Evolutionary conservation across 2,888 invertebrate genomes (phyloP).

Genomic region (Tinea semifulvella): DNA sequence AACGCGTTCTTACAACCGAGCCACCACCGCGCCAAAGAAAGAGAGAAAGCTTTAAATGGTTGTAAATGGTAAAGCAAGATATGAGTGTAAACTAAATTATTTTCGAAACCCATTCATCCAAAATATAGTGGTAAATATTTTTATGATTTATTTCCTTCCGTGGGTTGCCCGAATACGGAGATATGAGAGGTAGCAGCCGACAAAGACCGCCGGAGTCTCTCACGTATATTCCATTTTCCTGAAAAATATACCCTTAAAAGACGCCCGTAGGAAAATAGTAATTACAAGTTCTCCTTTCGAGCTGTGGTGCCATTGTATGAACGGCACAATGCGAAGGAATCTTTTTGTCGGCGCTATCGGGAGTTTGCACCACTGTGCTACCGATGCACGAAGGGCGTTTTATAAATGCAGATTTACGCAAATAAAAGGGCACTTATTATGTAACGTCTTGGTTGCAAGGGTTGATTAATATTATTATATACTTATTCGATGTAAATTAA

Average conservation of each 20-base stretch:
- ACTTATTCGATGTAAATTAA: too few relatives aligned
- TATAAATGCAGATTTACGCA: background rate
- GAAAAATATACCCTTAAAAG: slow-evolving; percentile 18
- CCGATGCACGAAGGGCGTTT: slow-evolving; percentile 4
- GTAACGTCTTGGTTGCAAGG: too few relatives aligned
- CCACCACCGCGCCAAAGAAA: too few relatives aligned
- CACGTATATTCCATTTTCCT: slow-evolving; percentile 46
- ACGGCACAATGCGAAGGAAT: slow-evolving; percentile 56
- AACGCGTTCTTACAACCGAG: too few relatives aligned
- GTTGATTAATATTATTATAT: too few relatives aligned
- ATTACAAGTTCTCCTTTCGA: slow-evolving; percentile 58
- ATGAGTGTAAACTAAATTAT: too few relatives aligned
- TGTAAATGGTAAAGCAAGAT: too few relatives aligned
- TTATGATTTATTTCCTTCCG: slow-evolving; percentile 15
- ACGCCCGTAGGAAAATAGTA: slow-evolving; percentile 58
- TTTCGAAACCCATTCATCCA: slow-evolving; percentile 12
- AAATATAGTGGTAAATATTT: slow-evolving; percentile 16
- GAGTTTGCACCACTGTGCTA: slow-evolving; percentile 52
- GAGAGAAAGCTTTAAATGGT: background rate
- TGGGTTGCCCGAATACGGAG: slow-evolving; percentile 17
- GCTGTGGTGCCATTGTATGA: slow-evolving; percentile 46
- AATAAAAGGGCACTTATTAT: background rate
- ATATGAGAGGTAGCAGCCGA: slow-evolving; percentile 14
- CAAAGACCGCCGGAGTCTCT: slow-evolving; percentile 18
- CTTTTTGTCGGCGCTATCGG: slow-evolving; percentile 63